phyloP scores from a whole-genome alignment of 2,797 vertebrate genomes.

The Sebastes itinus region DNA sequence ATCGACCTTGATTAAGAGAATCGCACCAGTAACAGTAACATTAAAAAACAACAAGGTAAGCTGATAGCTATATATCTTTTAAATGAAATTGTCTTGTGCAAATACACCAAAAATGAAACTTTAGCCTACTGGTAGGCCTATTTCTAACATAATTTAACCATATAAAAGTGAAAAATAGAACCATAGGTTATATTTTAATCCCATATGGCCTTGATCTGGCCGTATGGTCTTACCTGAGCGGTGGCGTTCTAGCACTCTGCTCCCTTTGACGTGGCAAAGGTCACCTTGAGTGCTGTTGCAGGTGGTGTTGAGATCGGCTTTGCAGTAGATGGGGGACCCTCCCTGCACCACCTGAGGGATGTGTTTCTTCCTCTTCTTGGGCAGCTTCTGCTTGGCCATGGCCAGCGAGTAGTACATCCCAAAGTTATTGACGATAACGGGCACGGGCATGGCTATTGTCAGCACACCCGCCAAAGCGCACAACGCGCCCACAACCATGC shows the following conservation, averaged over 20 bases:
- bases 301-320: conserved; percentile 91
- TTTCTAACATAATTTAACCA: too few relatives aligned
- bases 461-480: conserved; percentile 96
- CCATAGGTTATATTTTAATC: too few relatives aligned
- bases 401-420: conserved; percentile 99
- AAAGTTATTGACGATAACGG: conserved; percentile 99
- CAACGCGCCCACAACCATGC: conserved; percentile 97
- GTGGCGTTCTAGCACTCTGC: conserved; percentile 89
- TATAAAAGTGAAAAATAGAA: too few relatives aligned
- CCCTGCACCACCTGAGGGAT: conserved; percentile 91
- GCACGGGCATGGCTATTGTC: conserved; percentile 99
- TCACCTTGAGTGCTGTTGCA: conserved; percentile 95
- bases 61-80: too few relatives aligned
- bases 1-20: too few relatives aligned
- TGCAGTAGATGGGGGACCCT: conserved; percentile 92
- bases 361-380: conserved; percentile 97
- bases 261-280: conserved; percentile 89
- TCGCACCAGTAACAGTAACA: too few relatives aligned
- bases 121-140: too few relatives aligned
- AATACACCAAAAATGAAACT: too few relatives aligned
- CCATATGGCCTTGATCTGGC: not conserved
- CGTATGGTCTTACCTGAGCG: conserved; percentile 89
- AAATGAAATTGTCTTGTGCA: too few relatives aligned
- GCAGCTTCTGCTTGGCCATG: conserved; percentile 99
- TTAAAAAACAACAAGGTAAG: too few relatives aligned